phyloP scores from a whole-genome alignment of 2,797 vertebrate genomes.

The Megalops cyprinoides region DNA sequence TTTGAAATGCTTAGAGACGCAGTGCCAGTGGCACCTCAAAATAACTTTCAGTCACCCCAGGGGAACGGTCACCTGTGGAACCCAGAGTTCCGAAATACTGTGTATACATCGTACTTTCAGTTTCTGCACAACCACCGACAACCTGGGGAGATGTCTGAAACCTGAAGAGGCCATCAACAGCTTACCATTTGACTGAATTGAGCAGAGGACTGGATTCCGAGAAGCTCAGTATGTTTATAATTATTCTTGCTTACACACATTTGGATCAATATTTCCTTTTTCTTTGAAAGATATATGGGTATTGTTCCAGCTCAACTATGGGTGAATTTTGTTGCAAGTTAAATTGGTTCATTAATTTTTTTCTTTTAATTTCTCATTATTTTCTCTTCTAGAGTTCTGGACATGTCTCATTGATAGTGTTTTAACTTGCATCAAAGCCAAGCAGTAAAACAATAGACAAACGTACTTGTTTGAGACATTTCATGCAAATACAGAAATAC shows the following conservation, averaged over 20 bases:
- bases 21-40: neutral
- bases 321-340: too few relatives aligned
- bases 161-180: neutral
- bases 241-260: too few relatives aligned
- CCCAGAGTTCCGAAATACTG: neutral
- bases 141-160: neutral
- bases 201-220: neutral
- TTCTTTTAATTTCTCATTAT: too few relatives aligned
- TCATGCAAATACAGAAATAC: too few relatives aligned
- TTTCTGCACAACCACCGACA: neutral
- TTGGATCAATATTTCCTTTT: too few relatives aligned
- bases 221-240: neutral
- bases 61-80: neutral
- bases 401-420: neutral
- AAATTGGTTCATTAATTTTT: too few relatives aligned
- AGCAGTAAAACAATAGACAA: neutral
- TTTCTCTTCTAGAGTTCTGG: neutral
- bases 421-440: neutral
- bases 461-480: too few relatives aligned
- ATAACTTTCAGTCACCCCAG: neutral
- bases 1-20: neutral
- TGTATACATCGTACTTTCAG: neutral
- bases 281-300: too few relatives aligned
- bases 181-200: too few relatives aligned
- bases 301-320: too few relatives aligned